These are phyloP conservation scores for Drosophila cognata DNA, from an alignment of 2,888 invertebrate species.

Conservation along the genomic window DNA sequence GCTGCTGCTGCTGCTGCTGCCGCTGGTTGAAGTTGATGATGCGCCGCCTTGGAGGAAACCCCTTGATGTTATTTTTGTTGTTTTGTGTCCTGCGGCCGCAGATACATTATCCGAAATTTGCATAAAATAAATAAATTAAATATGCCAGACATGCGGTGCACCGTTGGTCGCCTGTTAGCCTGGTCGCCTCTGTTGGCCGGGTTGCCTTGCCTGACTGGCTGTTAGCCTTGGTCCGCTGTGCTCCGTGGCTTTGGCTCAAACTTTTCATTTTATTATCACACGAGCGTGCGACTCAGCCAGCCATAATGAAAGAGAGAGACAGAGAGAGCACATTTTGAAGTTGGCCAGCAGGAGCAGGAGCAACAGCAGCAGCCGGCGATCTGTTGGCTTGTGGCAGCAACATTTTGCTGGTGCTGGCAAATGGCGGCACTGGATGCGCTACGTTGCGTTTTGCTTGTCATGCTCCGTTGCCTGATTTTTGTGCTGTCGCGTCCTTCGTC, in stretches of 20 bases:
- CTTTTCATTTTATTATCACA: constrained; percentile 80
- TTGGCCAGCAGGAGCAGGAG: constrained; percentile 55
- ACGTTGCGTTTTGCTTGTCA: constrained; percentile 81
- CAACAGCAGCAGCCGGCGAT: constrained; percentile 34
- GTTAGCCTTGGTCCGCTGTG: constrained; percentile 16
- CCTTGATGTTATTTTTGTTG: constrained; percentile 62
- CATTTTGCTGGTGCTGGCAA: constrained; percentile 43
- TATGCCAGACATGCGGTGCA: constrained; percentile 82
- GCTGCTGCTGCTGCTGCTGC: constrained; percentile 2
- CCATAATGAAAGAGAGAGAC: constrained; percentile 18
- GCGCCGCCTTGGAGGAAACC: constrained; percentile 70
- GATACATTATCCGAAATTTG: constrained; percentile 83
- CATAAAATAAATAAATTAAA: constrained; percentile 84
- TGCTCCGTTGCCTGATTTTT: constrained; percentile 78
- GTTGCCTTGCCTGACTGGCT: constrained; percentile 10
- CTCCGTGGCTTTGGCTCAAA: constrained; percentile 54
- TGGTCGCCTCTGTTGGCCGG: constrained; percentile 15
- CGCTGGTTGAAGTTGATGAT: constrained; percentile 9
- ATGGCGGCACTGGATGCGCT: constrained; percentile 72
- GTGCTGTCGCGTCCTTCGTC: constrained; percentile 45
- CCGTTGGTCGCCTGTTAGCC: constrained; percentile 66
- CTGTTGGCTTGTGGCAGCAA: constrained; percentile 48
- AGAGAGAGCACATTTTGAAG: constrained; percentile 59
- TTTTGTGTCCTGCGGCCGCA: constrained; percentile 80
- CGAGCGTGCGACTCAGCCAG: constrained; percentile 57